Conservation (phyloP, 1,140 invertebrate species). For the Phenacoccus solenopsis region DNA sequence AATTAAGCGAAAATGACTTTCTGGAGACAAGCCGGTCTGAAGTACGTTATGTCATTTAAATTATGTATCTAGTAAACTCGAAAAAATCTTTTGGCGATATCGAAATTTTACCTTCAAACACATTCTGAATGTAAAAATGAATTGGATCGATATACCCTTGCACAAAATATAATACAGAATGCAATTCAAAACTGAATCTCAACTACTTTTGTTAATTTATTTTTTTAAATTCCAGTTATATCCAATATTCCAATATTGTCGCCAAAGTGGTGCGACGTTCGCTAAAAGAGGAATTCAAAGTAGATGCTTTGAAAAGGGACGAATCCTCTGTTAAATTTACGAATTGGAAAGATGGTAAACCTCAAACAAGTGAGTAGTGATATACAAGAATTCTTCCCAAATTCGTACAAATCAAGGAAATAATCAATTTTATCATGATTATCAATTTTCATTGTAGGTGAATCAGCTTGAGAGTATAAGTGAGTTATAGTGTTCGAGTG, state of each 20-base stretch:
- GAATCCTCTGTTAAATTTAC: constrained; percentile 63
- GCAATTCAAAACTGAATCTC: not conserved
- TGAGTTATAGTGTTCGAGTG: not conserved
- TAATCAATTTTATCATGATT: too few species aligned
- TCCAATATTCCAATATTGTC: constrained; percentile 83
- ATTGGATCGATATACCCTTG: not conserved
- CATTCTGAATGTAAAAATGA: not conserved
- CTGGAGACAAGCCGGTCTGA: constrained; percentile 28
- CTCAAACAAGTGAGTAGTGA: constrained; percentile 58
- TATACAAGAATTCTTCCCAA: too few species aligned
- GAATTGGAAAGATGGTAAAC: constrained; percentile 72
- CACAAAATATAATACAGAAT: not conserved
- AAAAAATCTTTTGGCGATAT: too few species aligned
- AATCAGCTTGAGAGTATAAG: not conserved
- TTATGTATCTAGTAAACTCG: too few species aligned
- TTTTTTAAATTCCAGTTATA: constrained; percentile 50
- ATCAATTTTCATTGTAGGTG: not conserved
- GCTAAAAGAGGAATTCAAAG: constrained; percentile 55
- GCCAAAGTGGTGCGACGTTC: constrained; percentile 63
- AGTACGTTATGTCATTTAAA: too few species aligned
- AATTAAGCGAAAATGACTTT: constrained; percentile 25
- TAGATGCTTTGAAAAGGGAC: constrained; percentile 61
- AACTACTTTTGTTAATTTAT: not conserved
- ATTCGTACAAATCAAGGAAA: too few species aligned
- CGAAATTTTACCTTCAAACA: too few species aligned